Evolutionary conservation across 2,888 invertebrate genomes (phyloP), one percentile per base, ranked within the genome.

Genomic region (Troides helena): DNA sequence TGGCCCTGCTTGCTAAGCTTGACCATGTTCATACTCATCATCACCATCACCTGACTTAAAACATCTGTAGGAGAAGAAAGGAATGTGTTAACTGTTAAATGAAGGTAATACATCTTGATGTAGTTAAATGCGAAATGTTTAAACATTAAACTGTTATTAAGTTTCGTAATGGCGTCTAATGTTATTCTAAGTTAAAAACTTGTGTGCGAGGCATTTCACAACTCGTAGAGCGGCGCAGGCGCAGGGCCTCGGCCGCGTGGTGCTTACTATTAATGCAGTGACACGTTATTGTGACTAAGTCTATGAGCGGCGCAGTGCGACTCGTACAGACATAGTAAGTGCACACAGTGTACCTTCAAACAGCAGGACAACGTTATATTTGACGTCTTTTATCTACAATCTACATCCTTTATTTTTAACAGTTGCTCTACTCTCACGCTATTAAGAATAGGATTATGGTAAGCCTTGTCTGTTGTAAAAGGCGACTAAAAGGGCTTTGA

Each of bases 221-320:
- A 67, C 63, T 67, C 23, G 67, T 63, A 67, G 63, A 70, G 60
- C 58, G 67, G 36, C 58, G 58, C 23, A 30, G 30, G 30, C 30
- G 30, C 30, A 30, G 30, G 30, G 30, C 30, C 30, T 3, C 30
- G 17, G 53, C 36, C 67, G 53, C 67, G 62, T 25, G 62, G 58
- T 66, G 59, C 67, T 66, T 70, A 68, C 65, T 66, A 70, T 70
- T 72, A 72, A 71, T 72, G 70, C 71, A 71, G 71, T 72, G 72
- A 73, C 72, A 69, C 62, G 68, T 71, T 67, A 73, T 74, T 69
- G 72, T 73, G 64, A 72, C 71, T 63, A 60, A 58, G 57, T 72
- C 72, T 71, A 67, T 68, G 71, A 72, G 70, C 71, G 30, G 30
- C 30, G 30, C 30, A 69, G 66, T 69, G 65, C 69, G 62, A 69